Evolutionary conservation across 2,888 invertebrate species (phyloP), one percentile per base, ranked within the genome.

Genomic region (Phoenoteleia sp.): DNA sequence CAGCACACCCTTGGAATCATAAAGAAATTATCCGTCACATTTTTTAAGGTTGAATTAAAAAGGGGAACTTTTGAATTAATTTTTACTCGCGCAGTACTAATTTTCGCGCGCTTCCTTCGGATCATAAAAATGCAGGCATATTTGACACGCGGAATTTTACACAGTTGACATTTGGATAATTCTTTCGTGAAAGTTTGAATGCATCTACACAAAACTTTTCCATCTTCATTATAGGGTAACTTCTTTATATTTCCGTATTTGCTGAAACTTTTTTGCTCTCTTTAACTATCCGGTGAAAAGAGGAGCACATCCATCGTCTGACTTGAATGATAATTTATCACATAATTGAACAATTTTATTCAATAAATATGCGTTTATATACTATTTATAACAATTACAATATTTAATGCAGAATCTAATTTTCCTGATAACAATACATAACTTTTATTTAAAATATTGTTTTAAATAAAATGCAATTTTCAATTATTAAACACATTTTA

Each of bases 131-230:
- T 54, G 25, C 69, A 39, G 42, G 42, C 69, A 42, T 5, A 39
- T 23, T 52, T 74, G 62, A 74, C 62, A 62, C 49, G 52, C 62
- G 29, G 27, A 74, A 74, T 52, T 74, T 15, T 52, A 23, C 71
- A 62, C 42, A 74, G 74, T 49, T 74, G 62, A 74, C 62, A 62
- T 74, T 29, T 17, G 27, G 52, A 54, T 62, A 54, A 74, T 74
- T 62, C 52, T 62, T 62, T 33, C 42, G 27, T 19, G 42, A 62
- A 74, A 74, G 52, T 74, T 74, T 62, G 29, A 42, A 74, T 62
- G 74, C 62, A 21, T 21, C 49, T 17, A n/a, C n/a, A 23, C 27
- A 15, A 33, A 74, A 74, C 74, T 62, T 74, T 52, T 39, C 49
- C 74, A 56, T 74, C 62, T 62, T 52, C 52, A 60, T 72, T 72